Conservation (phyloP, 2,113 vertebrate species). For the Patagioenas fasciata region DNA sequence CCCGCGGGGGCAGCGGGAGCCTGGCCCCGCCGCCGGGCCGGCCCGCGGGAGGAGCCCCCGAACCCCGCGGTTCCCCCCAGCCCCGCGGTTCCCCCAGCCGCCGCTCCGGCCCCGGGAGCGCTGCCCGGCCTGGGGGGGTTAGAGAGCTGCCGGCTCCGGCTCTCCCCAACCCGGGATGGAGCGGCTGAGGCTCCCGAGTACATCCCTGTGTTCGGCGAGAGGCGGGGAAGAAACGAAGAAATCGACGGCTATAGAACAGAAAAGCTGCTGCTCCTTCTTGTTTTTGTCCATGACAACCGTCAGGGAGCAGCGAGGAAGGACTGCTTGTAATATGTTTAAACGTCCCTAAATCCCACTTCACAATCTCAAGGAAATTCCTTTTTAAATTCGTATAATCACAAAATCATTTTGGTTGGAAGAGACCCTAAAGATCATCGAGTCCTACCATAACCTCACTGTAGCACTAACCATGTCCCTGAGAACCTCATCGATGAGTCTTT, state of each 20-base stretch:
- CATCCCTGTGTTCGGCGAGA: rapidly evolving
- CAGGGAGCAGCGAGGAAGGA: neutral
- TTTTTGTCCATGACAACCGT: rapidly evolving
- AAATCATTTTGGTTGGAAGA: too few relatives aligned
- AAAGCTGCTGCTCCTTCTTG: neutral
- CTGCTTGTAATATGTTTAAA: rapidly evolving
- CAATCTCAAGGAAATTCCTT: neutral
- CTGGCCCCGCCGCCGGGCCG: neutral
- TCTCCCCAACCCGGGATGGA: too few relatives aligned
- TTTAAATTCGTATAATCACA: too few relatives aligned
- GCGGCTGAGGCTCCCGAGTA: neutral
- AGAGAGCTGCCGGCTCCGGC: too few relatives aligned
- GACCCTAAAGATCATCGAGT: too few relatives aligned
- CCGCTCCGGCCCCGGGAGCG: neutral
- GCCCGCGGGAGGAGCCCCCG: neutral
- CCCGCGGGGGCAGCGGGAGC: neutral
- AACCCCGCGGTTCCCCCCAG: too few relatives aligned
- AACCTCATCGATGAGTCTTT: too few relatives aligned
- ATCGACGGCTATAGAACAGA: rapidly evolving
- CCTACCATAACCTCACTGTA: too few relatives aligned
- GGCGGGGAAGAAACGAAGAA: rapidly evolving
- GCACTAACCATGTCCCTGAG: too few relatives aligned
- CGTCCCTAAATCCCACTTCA: rapidly evolving
- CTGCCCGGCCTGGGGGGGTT: too few relatives aligned
- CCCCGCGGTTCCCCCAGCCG: neutral